A percentile compares a stretch with the other conserved stretches of the same genome.
These are phyloP conservation scores for Alitta virens DNA, from an alignment of 2,888 invertebrate genomes.

Conservation along the genomic window DNA sequence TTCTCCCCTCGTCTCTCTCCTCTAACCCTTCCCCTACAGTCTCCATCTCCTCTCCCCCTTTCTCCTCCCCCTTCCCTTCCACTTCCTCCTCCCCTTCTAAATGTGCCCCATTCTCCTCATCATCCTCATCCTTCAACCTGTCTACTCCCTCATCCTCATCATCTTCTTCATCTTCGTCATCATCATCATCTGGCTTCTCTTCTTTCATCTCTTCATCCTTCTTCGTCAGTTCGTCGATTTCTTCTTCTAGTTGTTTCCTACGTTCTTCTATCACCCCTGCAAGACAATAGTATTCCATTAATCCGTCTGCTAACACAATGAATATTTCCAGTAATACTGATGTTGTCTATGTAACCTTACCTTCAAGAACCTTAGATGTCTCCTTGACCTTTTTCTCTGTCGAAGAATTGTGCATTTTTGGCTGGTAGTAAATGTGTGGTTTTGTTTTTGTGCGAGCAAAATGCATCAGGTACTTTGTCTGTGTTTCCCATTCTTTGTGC, in stretches of 20 bases:
- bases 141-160: background rate
- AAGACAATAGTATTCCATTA: no score
- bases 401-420: conserved; percentile 55
- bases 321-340: background rate
- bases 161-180: background rate
- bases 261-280: conserved; percentile 18
- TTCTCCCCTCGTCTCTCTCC: conserved; percentile 2
- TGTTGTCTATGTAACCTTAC: conserved; percentile 26
- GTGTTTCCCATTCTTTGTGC: conserved; percentile 79
- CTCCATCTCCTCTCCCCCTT: background rate
- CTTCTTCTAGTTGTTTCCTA: conserved; percentile 17
- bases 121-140: background rate
- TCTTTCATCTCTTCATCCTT: background rate
- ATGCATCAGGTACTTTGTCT: conserved; percentile 73
- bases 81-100: background rate
- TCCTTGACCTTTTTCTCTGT: conserved; percentile 39
- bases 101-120: background rate
- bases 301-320: no score
- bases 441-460: conserved; percentile 85
- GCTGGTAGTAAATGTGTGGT: conserved; percentile 85
- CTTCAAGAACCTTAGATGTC: conserved; percentile 40
- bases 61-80: background rate
- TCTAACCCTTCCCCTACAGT: conserved; percentile 5
- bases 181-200: background rate
- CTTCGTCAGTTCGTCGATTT: conserved; percentile 21